phyloP scores from a whole-genome alignment of 2,113 vertebrate species.

The Hymenochirus boettgeri region DNA sequence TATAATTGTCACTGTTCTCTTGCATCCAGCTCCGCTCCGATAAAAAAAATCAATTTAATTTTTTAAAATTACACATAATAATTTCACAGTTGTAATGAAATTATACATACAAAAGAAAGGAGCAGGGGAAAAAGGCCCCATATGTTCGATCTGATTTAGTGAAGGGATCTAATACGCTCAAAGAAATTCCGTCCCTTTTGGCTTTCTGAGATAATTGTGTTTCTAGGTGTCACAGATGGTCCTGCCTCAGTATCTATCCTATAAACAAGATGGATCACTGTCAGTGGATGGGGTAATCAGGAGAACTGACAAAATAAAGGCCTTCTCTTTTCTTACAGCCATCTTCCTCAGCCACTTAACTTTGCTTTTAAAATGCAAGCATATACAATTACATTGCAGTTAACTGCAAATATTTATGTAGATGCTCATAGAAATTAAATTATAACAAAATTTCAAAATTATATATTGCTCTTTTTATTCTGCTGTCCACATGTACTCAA shows the following conservation, averaged over 20 bases:
- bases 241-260: slow-evolving; percentile 34
- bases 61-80: slow-evolving; percentile 22
- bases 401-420: too few species aligned
- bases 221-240: slow-evolving; percentile 39
- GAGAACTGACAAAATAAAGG: slow-evolving; percentile 11
- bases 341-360: slow-evolving; percentile 33
- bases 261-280: slow-evolving; percentile 44
- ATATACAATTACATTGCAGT: too few species aligned
- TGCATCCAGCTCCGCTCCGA: not conserved
- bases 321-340: slow-evolving; percentile 26
- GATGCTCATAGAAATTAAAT: too few species aligned
- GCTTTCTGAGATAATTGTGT: slow-evolving; percentile 37
- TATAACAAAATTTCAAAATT: too few species aligned
- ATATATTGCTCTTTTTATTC: too few species aligned
- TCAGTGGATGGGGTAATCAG: slow-evolving; percentile 36
- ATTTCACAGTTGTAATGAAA: slow-evolving; percentile 39
- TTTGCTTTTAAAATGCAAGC: too few species aligned
- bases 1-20: not conserved
- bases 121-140: slow-evolving; percentile 33
- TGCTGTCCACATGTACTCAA: too few species aligned
- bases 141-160: slow-evolving; percentile 35
- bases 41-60: slow-evolving; percentile 23
- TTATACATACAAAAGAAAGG: slow-evolving; percentile 28
- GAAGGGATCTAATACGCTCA: slow-evolving; percentile 27
- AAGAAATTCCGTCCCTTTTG: slow-evolving; percentile 24